These are phyloP conservation scores for Ailuropoda melanoleuca DNA, from an alignment of 2,113 vertebrate genomes.

Conservation along the genomic window DNA sequence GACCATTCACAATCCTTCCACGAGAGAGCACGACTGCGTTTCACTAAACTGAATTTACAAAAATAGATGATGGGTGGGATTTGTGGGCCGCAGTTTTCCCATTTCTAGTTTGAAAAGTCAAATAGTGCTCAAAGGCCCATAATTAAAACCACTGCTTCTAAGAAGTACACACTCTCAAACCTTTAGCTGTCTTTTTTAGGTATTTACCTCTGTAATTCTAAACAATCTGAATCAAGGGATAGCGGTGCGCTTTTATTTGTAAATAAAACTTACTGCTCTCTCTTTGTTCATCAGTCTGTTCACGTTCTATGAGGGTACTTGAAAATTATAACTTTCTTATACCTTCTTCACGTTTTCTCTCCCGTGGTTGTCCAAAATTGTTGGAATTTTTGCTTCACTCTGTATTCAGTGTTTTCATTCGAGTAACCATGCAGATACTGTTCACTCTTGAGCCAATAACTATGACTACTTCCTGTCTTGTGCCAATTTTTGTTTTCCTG, in stretches of 20 bases:
- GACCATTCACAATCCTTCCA: accelerated
- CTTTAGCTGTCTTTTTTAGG: not conserved
- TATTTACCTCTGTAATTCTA: not conserved
- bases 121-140: not conserved
- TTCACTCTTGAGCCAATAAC: not conserved
- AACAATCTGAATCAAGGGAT: not conserved
- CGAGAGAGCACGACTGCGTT: not conserved
- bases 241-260: slow-evolving; percentile 32
- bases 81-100: not conserved
- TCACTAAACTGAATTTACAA: not conserved
- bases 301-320: not conserved
- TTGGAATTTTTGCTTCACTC: not conserved
- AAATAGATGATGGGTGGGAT: not conserved
- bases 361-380: not conserved
- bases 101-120: not conserved
- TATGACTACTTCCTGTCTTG: not conserved
- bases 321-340: not conserved
- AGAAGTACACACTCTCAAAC: not conserved
- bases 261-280: not conserved
- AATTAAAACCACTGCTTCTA: not conserved
- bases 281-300: not conserved
- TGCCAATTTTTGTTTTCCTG: not conserved
- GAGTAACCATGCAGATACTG: not conserved
- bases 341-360: not conserved
- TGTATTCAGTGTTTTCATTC: not conserved